phyloP scores from a whole-genome alignment of 2,797 vertebrate genomes.

The Sebastiscus tertius region DNA sequence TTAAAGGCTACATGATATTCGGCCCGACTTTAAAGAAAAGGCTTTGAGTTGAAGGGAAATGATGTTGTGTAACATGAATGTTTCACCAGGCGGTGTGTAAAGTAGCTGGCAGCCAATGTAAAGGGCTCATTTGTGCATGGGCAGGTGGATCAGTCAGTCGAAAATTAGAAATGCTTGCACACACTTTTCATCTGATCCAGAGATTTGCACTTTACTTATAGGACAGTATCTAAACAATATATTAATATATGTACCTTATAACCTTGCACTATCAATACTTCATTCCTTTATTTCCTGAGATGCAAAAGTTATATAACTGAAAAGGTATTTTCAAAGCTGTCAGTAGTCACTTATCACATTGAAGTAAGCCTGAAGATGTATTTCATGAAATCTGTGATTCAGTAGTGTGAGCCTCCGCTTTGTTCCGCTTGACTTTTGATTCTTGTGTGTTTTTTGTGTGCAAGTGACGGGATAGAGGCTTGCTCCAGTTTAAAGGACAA shows the following conservation, averaged over 20 bases:
- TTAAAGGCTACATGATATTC: conserved; percentile 5
- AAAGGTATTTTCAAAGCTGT: conserved; percentile 55
- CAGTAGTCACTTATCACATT: conserved; percentile 50
- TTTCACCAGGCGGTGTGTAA: conserved; percentile 44
- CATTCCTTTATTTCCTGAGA: conserved; percentile 69
- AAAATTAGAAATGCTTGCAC: conserved; percentile 77
- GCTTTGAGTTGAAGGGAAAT: conserved; percentile 26
- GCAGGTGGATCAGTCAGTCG: conserved; percentile 67
- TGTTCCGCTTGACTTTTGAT: conserved; percentile 39
- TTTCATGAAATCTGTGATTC: conserved; percentile 64
- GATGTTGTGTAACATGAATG: conserved; percentile 33
- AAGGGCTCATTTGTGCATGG: conserved; percentile 80
- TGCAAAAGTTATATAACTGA: conserved; percentile 59
- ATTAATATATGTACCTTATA: conserved; percentile 84
- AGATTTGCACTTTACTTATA: conserved; percentile 86
- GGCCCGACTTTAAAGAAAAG: conserved; percentile 8
- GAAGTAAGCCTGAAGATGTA: conserved; percentile 64
- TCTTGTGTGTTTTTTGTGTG: conserved; percentile 40
- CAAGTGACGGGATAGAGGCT: conserved; percentile 66
- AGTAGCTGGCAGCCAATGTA: conserved; percentile 62
- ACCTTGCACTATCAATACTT: conserved; percentile 81
- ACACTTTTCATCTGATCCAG: conserved; percentile 79
- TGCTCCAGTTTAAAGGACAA: conserved; percentile 36
- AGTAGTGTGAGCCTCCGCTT: conserved; percentile 41
- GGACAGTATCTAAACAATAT: conserved; percentile 80